Base-by-base conservation (phyloP, 2,888 invertebrate species). In the Reticulitermes lucifugus region DNA sequence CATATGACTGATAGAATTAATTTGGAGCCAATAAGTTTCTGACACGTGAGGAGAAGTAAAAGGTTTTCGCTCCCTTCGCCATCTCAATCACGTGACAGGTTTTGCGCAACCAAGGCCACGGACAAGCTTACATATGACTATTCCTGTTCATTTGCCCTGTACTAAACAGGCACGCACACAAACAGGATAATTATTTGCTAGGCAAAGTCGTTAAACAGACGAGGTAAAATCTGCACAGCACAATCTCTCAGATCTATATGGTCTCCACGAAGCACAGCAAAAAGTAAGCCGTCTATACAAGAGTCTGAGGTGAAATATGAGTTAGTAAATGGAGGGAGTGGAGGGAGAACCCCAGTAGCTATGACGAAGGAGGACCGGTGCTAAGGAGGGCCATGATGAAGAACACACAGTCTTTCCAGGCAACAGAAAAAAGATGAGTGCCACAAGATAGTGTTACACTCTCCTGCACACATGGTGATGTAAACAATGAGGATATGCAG, bases 301-400 rank as follows among this genome's bases (percentile, higher is more conserved):
- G 73, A 73, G 35, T 73, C 41, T 73, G 73, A 21, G 10, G 73
- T 73, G 73, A 73, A 73, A 73, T 73, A 73, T 73, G 73, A 41
- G 73, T 73, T 73, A 73, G 70, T 70, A 41, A 21, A 35, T 35
- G 35, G 73, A 3, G 41, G 21, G 73, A 73, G 73, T 73, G 73
- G 73, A 25, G 73, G 73, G 73, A 41, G 73, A 35, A 73, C 35
- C 35, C 73, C 73, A 73, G 73, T 73, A 73, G 73, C 73, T 41
- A 22, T 21, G 25, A 2, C 9, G 25, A 6, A 65, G 25, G 65
- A 65, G 65, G 65, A 65, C 65, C n/a, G 65, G 65, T 65, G 65
- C n/a, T 65, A 65, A 65, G 65, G 65, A 4, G 25, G 65, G 65
- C 65, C 65, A 65, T 65, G 73, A 73, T 73, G 41, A 35, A 73